phyloP scores from a whole-genome alignment of 2,113 vertebrate species.

The Prunella fulvescens region DNA sequence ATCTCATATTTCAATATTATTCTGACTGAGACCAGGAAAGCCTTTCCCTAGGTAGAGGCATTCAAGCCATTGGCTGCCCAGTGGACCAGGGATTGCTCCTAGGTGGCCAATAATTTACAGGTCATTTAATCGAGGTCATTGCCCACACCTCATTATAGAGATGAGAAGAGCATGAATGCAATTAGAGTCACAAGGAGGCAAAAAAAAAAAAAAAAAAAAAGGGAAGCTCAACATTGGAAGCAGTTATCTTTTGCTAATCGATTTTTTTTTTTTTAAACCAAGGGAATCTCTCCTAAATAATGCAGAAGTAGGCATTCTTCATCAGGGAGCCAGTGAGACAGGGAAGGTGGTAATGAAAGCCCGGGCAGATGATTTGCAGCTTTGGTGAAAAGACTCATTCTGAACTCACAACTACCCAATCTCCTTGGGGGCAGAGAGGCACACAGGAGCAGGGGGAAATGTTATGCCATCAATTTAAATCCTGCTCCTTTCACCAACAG shows the following conservation, averaged over 20 bases:
- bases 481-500: background rate
- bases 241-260: background rate
- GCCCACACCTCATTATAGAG: background rate
- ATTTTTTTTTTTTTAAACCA: background rate
- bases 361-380: background rate
- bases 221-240: background rate
- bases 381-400: background rate
- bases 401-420: background rate
- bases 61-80: slow-evolving; percentile 6
- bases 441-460: background rate
- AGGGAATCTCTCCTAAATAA: background rate
- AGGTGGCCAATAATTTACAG: slow-evolving; percentile 41
- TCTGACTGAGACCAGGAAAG: background rate
- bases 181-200: background rate
- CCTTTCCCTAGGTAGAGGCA: background rate
- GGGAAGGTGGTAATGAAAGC: background rate
- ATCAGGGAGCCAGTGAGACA: background rate
- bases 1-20: background rate
- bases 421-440: background rate
- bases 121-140: slow-evolving; percentile 32
- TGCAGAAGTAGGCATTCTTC: background rate
- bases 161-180: background rate
- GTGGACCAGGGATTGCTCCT: slow-evolving; percentile 20
- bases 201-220: background rate
- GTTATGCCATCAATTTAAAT: slow-evolving; percentile 2